Conservation (phyloP, 2,113 vertebrate genomes). For the Zeus faber region DNA sequence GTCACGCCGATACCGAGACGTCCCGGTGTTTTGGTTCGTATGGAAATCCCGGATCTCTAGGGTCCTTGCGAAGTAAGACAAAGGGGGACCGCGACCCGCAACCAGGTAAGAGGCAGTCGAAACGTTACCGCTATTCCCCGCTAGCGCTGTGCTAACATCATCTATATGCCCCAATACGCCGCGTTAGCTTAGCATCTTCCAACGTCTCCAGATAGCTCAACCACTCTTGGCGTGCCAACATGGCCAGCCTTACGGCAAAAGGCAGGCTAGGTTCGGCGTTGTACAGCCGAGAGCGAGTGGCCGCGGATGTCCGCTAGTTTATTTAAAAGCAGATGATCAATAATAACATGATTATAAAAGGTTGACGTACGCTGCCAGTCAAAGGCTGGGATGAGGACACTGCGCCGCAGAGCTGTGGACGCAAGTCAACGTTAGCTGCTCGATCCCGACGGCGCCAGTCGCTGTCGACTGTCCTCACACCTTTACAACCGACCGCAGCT, state of each 20-base stretch:
- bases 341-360: too few relatives aligned
- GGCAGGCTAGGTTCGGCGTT: too few relatives aligned
- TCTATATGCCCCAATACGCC: slow-evolving; percentile 29
- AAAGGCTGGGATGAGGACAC: too few relatives aligned
- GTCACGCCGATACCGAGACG: slow-evolving; percentile 29
- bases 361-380: too few relatives aligned
- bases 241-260: slow-evolving; percentile 24
- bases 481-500: too few relatives aligned
- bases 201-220: slow-evolving; percentile 23
- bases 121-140: slow-evolving; percentile 23
- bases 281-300: too few relatives aligned
- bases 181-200: neutral
- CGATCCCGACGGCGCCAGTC: too few relatives aligned
- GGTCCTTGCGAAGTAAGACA: neutral
- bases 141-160: slow-evolving; percentile 32
- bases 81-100: slow-evolving; percentile 27
- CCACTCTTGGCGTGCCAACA: slow-evolving; percentile 38
- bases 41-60: neutral
- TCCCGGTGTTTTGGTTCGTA: slow-evolving; percentile 19
- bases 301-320: too few relatives aligned
- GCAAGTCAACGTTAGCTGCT: too few relatives aligned
- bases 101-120: slow-evolving; percentile 58
- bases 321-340: too few relatives aligned
- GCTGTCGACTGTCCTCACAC: too few relatives aligned
- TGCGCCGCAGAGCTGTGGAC: too few relatives aligned